Evolutionary conservation across 2,888 invertebrate genomes (phyloP).

Genomic region (Zootermopsis nevadensis): DNA sequence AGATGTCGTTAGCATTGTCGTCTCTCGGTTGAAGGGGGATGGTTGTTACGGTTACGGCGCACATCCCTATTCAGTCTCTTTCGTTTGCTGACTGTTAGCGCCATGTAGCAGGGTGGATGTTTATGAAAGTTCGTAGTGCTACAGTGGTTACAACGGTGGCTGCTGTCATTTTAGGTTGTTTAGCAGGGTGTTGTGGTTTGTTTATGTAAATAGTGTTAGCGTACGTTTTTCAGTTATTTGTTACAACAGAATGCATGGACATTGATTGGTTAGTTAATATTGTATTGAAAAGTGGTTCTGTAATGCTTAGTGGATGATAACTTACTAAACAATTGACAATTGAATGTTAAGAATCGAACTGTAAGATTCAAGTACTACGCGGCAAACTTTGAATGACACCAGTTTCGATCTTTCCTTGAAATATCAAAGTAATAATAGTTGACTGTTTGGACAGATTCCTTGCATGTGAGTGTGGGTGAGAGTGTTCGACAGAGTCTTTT

Average conservation of each 20-base stretch:
- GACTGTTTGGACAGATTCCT: neutral
- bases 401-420: neutral
- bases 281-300: neutral
- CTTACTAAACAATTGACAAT: neutral
- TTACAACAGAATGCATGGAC: neutral
- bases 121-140: neutral
- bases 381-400: conserved; percentile 16
- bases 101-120: conserved; percentile 13
- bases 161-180: conserved; percentile 30
- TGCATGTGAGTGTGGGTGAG: neutral
- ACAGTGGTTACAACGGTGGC: conserved; percentile 13
- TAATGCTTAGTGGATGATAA: neutral
- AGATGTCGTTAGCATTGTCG: neutral
- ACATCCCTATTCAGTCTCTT: conserved; percentile 19
- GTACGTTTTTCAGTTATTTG: neutral
- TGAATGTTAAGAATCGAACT: neutral
- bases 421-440: neutral
- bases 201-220: conserved; percentile 4
- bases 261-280: neutral
- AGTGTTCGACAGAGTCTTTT: neutral
- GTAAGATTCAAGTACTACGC: conserved; percentile 14
- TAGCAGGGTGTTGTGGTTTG: conserved; percentile 33
- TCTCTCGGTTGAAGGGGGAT: neutral
- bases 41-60: conserved; percentile 27
- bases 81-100: conserved; percentile 27